phyloP scores from a whole-genome alignment of 2,797 vertebrate species.

The Phataginus tricuspis region DNA sequence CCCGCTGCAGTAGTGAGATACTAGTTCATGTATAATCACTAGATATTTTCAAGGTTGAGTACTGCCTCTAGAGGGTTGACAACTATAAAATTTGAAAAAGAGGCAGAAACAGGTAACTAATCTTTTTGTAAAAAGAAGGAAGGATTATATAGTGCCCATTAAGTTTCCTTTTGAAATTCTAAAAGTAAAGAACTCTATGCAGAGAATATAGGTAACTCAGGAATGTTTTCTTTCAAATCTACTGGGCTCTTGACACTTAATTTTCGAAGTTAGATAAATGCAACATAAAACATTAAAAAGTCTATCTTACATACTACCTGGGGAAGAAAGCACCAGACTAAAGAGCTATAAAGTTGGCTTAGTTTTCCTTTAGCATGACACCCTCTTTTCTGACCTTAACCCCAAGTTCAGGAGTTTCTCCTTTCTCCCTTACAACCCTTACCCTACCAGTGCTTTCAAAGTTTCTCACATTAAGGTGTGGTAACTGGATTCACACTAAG shows the following conservation, averaged over 20 bases:
- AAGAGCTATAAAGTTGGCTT: background rate
- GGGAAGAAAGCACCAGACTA: background rate
- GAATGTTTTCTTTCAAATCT: constrained; percentile 32
- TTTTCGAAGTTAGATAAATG: constrained; percentile 26
- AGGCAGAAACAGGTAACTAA: background rate
- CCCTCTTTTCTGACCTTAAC: background rate
- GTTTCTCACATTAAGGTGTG: background rate
- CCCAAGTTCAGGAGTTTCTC: background rate
- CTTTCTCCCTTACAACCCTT: background rate
- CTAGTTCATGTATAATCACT: background rate
- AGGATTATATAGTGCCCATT: background rate
- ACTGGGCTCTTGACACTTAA: background rate
- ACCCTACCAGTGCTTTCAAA: background rate
- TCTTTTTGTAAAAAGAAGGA: background rate
- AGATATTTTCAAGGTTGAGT: background rate
- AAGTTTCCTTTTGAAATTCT: constrained; percentile 33
- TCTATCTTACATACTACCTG: background rate
- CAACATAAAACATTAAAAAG: background rate
- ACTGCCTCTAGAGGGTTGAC: background rate
- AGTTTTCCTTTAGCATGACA: background rate
- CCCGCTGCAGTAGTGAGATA: background rate
- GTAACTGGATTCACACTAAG: background rate
- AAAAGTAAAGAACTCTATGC: background rate
- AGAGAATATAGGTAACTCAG: background rate
- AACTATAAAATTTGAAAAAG: constrained; percentile 25